Conservation (phyloP, 1,140 invertebrate species). For the Drosophila nigromelanica region DNA sequence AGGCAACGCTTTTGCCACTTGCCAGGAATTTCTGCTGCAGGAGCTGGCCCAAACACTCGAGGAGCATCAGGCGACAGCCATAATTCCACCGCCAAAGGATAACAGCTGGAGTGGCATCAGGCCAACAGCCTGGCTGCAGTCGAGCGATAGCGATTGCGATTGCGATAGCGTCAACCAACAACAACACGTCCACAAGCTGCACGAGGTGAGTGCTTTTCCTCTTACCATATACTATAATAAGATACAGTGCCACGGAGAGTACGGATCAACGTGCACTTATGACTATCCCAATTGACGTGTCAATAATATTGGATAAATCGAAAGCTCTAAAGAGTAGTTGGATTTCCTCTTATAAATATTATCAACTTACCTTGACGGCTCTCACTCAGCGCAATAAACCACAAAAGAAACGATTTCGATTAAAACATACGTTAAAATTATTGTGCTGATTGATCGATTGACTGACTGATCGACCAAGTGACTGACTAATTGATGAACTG, state of each 20-base stretch:
- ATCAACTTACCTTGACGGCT: neutral
- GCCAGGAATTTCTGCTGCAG: conserved; percentile 67
- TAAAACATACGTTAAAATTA: too few relatives aligned
- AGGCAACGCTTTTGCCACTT: conserved; percentile 53
- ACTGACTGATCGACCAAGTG: neutral
- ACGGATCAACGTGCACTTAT: neutral
- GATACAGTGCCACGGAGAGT: neutral
- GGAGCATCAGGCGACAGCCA: conserved; percentile 10
- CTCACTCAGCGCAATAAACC: neutral
- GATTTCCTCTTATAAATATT: too few relatives aligned
- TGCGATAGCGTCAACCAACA: neutral
- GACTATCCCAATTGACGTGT: neutral
- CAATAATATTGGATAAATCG: neutral
- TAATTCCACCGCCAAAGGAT: conserved; percentile 3
- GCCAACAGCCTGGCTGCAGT: conserved; percentile 7
- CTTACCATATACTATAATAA: neutral
- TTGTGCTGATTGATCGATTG: neutral
- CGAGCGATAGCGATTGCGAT: conserved; percentile 2
- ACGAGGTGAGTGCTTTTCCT: conserved; percentile 5
- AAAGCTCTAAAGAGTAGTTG: too few relatives aligned
- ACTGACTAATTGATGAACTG: neutral
- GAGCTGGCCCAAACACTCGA: conserved; percentile 45
- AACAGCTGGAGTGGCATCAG: conserved; percentile 5
- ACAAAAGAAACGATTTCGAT: neutral
- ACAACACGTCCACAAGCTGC: neutral